These are phyloP conservation scores for Bugula neritina DNA, from an alignment of 2,888 invertebrate species.

Conservation along the genomic window DNA sequence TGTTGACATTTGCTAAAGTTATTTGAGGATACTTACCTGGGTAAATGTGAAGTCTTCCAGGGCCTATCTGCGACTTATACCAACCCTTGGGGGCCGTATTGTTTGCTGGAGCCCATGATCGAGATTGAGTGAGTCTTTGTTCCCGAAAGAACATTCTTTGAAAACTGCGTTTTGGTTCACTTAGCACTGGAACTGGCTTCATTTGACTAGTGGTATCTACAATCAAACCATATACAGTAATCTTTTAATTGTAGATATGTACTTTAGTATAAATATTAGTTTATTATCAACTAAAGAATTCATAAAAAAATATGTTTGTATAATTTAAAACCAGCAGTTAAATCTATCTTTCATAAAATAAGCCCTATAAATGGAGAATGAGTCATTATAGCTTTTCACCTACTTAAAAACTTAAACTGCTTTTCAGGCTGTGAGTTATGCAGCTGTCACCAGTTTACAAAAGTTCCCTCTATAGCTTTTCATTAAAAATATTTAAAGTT, in stretches of 20 bases:
- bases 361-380: too few relatives aligned
- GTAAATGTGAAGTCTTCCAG: background rate
- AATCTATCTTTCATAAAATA: too few relatives aligned
- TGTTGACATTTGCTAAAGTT: too few relatives aligned
- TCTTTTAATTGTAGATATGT: too few relatives aligned
- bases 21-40: too few relatives aligned
- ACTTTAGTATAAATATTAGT: background rate
- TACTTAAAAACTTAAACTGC: too few relatives aligned
- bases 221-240: background rate
- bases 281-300: background rate
- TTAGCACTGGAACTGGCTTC: background rate
- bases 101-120: slow-evolving; percentile 18
- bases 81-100: slow-evolving; percentile 7
- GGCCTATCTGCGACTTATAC: slow-evolving; percentile 3
- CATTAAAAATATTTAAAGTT: too few relatives aligned
- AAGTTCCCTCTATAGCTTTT: too few relatives aligned
- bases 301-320: background rate
- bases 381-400: too few relatives aligned
- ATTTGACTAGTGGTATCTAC: slow-evolving; percentile 14
- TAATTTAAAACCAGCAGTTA: too few relatives aligned
- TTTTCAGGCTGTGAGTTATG: too few relatives aligned
- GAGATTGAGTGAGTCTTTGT: background rate
- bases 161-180: background rate
- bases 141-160: background rate
- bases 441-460: too few relatives aligned